Evolutionary conservation across 2,113 vertebrate genomes (phyloP).

Genomic region (Trematomus loennbergii): DNA sequence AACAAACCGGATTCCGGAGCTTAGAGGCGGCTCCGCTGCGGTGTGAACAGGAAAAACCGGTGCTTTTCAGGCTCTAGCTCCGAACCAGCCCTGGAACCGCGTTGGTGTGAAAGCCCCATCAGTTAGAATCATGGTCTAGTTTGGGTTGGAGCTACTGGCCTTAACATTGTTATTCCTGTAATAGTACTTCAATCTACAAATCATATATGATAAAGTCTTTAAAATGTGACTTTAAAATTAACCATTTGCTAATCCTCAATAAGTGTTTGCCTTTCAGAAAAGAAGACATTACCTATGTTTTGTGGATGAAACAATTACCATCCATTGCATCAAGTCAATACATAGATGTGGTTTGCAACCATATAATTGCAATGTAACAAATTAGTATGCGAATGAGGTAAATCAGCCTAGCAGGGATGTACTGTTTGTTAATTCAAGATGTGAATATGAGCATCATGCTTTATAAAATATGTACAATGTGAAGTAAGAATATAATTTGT

Average conservation of each 20-base stretch:
- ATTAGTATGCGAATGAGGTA: background rate
- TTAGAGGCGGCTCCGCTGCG: too few relatives aligned
- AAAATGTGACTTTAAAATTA: too few relatives aligned
- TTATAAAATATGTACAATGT: background rate
- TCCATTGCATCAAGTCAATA: background rate
- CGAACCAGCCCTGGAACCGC: too few relatives aligned
- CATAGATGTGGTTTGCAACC: slow-evolving; percentile 13
- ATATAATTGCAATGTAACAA: slow-evolving; percentile 38
- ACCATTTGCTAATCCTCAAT: too few relatives aligned
- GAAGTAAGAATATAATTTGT: background rate
- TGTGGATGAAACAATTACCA: slow-evolving; percentile 24
- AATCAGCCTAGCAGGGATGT: background rate
- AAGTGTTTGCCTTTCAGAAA: background rate
- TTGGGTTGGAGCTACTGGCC: background rate
- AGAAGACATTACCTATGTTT: background rate
- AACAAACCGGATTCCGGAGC: too few relatives aligned
- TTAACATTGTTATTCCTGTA: background rate
- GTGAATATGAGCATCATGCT: background rate
- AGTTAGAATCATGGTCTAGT: too few relatives aligned
- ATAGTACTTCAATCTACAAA: background rate
- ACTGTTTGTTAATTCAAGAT: slow-evolving; percentile 15
- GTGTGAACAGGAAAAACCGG: too few relatives aligned
- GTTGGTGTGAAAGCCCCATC: too few relatives aligned
- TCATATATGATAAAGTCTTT: slow-evolving; percentile 10
- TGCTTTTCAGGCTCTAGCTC: too few relatives aligned